Evolutionary conservation across 2,888 invertebrate species (phyloP).

Genomic region (Plebejus argus): DNA sequence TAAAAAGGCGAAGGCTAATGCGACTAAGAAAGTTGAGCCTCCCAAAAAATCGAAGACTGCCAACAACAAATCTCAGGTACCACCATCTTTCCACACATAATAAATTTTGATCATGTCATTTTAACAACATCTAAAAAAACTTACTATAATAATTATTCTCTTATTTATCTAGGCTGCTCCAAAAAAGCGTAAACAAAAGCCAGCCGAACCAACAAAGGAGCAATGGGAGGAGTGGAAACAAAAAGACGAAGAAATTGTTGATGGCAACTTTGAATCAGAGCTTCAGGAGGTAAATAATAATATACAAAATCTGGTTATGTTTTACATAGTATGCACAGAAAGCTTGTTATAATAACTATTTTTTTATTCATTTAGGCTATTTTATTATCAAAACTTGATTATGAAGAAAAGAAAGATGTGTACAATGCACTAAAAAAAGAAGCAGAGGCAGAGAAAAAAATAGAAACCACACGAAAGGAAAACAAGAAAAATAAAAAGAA

Average conservation of each 20-base stretch:
- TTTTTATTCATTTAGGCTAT: constrained; percentile 79
- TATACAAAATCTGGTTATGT: background rate
- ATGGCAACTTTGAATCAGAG: constrained; percentile 81
- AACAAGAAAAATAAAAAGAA: constrained; percentile 81
- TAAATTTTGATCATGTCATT: background rate
- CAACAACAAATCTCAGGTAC: constrained; percentile 58
- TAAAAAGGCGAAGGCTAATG: constrained; percentile 62
- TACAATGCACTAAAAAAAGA: constrained; percentile 71
- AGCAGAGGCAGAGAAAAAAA: constrained; percentile 59
- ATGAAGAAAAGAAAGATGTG: constrained; percentile 83
- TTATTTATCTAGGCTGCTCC: constrained; percentile 46
- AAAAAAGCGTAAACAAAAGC: constrained; percentile 75
- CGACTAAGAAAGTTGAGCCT: constrained; percentile 61
- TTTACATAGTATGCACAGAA: background rate
- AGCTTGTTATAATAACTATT: background rate
- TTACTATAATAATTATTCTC: constrained; percentile 1
- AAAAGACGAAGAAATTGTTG: constrained; percentile 85
- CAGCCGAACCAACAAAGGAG: constrained; percentile 66
- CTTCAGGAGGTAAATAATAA: constrained; percentile 81
- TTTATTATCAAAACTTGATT: constrained; percentile 86
- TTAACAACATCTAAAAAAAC: background rate
- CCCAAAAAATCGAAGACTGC: constrained; percentile 59
- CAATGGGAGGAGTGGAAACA: constrained; percentile 89
- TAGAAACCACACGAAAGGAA: constrained; percentile 56
- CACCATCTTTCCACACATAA: background rate